Evolutionary conservation across 2,113 vertebrate species (phyloP), one percentile per base, ranked within the genome.

Genomic region (Helogale parvula): DNA sequence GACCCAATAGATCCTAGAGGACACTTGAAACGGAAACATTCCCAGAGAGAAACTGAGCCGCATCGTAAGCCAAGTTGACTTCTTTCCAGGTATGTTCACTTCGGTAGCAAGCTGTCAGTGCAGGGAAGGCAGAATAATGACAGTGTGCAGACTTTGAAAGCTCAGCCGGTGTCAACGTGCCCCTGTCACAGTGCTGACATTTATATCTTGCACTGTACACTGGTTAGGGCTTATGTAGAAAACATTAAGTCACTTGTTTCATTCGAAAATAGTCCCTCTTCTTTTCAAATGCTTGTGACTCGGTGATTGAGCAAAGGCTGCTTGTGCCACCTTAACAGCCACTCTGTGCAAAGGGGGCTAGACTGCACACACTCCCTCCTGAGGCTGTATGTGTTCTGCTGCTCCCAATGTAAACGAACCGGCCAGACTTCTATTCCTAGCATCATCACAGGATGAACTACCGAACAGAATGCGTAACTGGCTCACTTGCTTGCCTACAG

Each of bases 81-180:
- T 77, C 94, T 94, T 94, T 96, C 95, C 93, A 96, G 96, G 95
- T 98, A 96, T 86, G 82, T 94, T 87, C 94, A 94, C 29, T 85
- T 88, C 54, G 0, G 97, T 95, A 98, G 97, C 97, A 84, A 95
- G 87, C 94, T 97, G 94, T 97, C 88, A 91, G 97, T 82, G 13
- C 45, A 63, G 47, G 41, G 94, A 97, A 96, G 60, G 88, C 82
- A 71, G 92, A 77, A 88, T 68, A 96, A 83, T 71, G 97, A 96
- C 88, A 97, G 54, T 93, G 79, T 94, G 96, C 96, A 97, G 97
- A 80, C 95, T 95, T 91, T 60, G 86, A 93, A 68, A 57, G 60
- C 41, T 95, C 88, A 50, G n/a, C 86, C 68, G 35, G 82, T 95
- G 93, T 96, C 93, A 89, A n/a, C 94, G 69, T 1, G 12, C 71